Evolutionary conservation across 2,888 invertebrate species (phyloP).

Genomic region (Nephrotoma appendiculata): DNA sequence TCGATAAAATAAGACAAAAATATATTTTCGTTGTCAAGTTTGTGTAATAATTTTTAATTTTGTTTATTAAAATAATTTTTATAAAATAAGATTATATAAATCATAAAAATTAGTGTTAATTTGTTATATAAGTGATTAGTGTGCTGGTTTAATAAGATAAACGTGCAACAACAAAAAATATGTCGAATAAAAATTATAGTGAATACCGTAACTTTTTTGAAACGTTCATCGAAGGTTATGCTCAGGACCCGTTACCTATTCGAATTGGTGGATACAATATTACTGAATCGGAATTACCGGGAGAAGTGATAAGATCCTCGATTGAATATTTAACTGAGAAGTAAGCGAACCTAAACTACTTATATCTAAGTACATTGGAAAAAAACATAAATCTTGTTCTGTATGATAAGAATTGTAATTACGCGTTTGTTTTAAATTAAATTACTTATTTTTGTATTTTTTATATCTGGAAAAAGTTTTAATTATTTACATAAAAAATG

Average conservation of each 20-base stretch:
- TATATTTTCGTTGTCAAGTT: background rate
- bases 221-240: slow-evolving; percentile 1
- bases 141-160: background rate
- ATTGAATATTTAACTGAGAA: slow-evolving; percentile 1
- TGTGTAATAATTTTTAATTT: background rate
- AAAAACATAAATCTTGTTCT: background rate
- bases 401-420: background rate
- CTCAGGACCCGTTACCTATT: background rate
- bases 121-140: background rate
- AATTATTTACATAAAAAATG: background rate
- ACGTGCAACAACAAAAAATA: background rate
- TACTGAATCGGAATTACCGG: background rate
- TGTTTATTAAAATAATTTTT: background rate
- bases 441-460: background rate
- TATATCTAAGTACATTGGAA: background rate
- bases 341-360: background rate
- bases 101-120: background rate
- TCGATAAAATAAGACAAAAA: background rate
- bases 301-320: background rate
- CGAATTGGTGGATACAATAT: slow-evolving; percentile 1
- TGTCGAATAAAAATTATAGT: background rate
- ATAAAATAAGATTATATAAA: background rate
- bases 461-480: background rate
- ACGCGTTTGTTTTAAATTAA: background rate
- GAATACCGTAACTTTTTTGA: background rate